These are phyloP conservation scores for Drosophila ficusphila DNA, from an alignment of 1,140 invertebrate species.

Conservation along the genomic window DNA sequence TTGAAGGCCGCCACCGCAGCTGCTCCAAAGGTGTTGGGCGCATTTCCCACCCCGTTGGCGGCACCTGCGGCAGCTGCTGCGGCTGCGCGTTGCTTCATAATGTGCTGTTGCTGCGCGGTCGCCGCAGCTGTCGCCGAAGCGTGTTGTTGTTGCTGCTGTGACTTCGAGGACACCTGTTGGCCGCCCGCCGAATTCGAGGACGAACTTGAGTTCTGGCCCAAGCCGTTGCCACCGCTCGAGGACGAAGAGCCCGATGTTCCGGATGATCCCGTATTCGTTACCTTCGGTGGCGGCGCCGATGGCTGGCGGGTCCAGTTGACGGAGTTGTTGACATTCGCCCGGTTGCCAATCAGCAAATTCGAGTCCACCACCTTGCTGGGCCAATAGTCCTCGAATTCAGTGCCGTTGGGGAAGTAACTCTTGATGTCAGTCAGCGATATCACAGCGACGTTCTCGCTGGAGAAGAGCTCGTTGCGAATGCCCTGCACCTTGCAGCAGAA, in stretches of 20 bases:
- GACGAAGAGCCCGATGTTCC: slow-evolving; percentile 18
- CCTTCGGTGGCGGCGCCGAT: slow-evolving; percentile 83
- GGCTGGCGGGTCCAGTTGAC: slow-evolving; percentile 88
- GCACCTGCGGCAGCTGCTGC: slow-evolving; percentile 51
- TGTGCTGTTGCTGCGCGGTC: slow-evolving; percentile 66
- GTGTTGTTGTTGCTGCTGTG: slow-evolving; percentile 59
- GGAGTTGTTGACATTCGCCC: slow-evolving; percentile 85
- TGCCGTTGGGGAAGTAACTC: slow-evolving; percentile 94
- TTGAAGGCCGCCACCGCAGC: slow-evolving; percentile 70
- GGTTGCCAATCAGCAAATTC: slow-evolving; percentile 88
- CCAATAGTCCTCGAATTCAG: slow-evolving; percentile 96
- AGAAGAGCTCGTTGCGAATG: slow-evolving; percentile 95
- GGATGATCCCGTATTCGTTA: slow-evolving; percentile 1
- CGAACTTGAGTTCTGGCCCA: not conserved
- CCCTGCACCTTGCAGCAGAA: slow-evolving; percentile 97
- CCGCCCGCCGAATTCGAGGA: slow-evolving; percentile 21
- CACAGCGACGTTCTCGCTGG: slow-evolving; percentile 94
- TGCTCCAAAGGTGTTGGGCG: slow-evolving; percentile 47
- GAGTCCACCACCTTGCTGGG: slow-evolving; percentile 93
- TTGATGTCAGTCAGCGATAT: slow-evolving; percentile 95
- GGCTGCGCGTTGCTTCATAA: slow-evolving; percentile 65
- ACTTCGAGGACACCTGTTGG: slow-evolving; percentile 47
- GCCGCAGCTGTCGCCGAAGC: slow-evolving; percentile 74
- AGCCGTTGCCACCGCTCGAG: slow-evolving; percentile 8
- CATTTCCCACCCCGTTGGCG: slow-evolving; percentile 55